Percentiles rank a stretch among this genome's conserved stretches.
Conservation (phyloP, 1,140 invertebrate genomes). For the Littorina saxatilis region DNA sequence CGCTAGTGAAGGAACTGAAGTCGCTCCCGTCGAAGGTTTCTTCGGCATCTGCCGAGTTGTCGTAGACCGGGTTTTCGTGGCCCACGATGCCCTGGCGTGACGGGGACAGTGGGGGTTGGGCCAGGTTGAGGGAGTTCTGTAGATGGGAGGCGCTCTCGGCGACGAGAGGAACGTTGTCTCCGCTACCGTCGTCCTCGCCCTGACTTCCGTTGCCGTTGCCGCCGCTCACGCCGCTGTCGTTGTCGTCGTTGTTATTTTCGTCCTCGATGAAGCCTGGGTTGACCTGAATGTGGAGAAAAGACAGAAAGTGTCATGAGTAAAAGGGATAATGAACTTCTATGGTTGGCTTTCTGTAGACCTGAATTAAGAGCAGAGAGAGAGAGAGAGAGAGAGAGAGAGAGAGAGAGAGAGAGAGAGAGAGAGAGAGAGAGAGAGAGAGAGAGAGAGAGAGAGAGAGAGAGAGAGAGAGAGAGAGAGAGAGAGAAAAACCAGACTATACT, state of each 20-base stretch:
- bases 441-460: not conserved
- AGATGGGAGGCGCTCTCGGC: slow-evolving; percentile 2
- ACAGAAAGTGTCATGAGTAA: not conserved
- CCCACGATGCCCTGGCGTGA: slow-evolving; percentile 7
- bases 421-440: not conserved
- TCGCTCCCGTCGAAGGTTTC: slow-evolving; percentile 2
- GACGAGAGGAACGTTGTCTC: not conserved
- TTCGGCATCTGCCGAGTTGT: not conserved
- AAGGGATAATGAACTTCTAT: not conserved
- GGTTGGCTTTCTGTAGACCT: not conserved
- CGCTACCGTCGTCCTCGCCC: slow-evolving; percentile 29
- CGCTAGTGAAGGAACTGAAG: not conserved
- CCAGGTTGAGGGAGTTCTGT: not conserved
- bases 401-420: not conserved
- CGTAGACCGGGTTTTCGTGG: slow-evolving; percentile 33
- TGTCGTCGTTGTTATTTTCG: slow-evolving; percentile 31
- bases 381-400: not conserved
- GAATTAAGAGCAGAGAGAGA: no score
- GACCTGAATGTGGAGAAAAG: not conserved
- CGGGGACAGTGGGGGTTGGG: not conserved
- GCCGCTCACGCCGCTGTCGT: slow-evolving; percentile 46
- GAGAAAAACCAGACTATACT: not conserved
- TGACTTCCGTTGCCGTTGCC: slow-evolving; percentile 18
- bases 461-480: not conserved
- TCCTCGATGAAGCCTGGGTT: slow-evolving; percentile 24